phyloP scores from a whole-genome alignment of 2,113 vertebrate genomes.

The Halichoeres trimaculatus region DNA sequence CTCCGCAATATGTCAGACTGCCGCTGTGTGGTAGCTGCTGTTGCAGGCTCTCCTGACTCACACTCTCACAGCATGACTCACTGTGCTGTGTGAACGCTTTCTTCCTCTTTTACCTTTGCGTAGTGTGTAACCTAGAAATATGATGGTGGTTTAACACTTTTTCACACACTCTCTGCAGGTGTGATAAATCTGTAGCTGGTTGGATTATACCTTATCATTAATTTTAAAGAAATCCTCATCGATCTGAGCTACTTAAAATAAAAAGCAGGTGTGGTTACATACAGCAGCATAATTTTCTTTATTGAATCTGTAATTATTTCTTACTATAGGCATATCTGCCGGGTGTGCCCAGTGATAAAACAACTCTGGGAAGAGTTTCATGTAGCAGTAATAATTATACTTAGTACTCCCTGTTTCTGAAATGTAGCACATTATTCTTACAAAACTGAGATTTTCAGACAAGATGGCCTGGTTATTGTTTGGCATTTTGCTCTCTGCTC shows the following conservation, averaged over 20 bases:
- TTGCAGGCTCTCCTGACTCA: conserved; percentile 59
- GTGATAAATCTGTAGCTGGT: neutral
- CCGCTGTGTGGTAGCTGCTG: conserved; percentile 31
- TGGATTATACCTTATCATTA: neutral
- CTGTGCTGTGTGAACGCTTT: conserved; percentile 45
- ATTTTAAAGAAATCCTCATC: neutral
- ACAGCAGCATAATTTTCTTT: too few relatives aligned
- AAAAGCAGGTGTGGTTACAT: neutral
- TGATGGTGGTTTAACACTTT: neutral
- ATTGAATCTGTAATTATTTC: too few relatives aligned
- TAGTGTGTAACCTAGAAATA: neutral
- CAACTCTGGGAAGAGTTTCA: too few relatives aligned
- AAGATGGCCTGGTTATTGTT: too few relatives aligned
- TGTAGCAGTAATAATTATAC: too few relatives aligned
- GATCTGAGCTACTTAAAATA: neutral
- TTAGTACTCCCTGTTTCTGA: too few relatives aligned
- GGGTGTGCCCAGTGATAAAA: too few relatives aligned
- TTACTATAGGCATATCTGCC: too few relatives aligned
- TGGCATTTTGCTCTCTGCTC: too few relatives aligned
- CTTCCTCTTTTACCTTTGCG: conserved; percentile 47
- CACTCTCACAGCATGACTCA: conserved; percentile 53
- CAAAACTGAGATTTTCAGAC: too few relatives aligned
- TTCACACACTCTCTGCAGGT: neutral
- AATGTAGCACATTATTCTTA: too few relatives aligned
- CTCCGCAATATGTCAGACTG: conserved; percentile 43